Conservation (phyloP, 2,797 vertebrate species). For the Pristis pectinata region DNA sequence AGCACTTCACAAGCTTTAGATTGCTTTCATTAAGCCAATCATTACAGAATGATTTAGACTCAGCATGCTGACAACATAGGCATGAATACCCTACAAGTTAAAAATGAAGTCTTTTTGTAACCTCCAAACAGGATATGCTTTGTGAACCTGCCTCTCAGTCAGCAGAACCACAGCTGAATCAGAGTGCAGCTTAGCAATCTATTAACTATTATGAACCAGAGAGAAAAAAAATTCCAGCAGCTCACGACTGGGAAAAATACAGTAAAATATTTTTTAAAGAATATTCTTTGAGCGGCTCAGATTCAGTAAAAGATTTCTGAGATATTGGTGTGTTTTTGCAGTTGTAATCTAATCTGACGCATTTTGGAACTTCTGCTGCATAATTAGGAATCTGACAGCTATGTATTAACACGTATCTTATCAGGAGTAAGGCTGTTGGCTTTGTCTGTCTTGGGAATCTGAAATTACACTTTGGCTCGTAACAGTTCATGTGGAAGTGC, state of each 20-base stretch:
- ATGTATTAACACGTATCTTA: too few relatives aligned
- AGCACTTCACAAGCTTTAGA: slow-evolving; percentile 17
- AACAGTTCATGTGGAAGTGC: not conserved
- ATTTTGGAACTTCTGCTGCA: not conserved
- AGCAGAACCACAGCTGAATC: not conserved
- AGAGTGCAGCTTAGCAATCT: not conserved
- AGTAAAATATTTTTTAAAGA: not conserved
- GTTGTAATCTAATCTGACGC: not conserved
- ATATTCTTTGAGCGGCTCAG: too few relatives aligned
- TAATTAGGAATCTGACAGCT: too few relatives aligned
- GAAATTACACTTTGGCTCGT: not conserved
- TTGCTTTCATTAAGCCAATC: slow-evolving; percentile 22
- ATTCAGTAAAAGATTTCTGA: not conserved
- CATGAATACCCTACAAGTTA: not conserved
- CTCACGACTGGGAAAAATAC: not conserved
- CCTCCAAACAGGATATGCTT: not conserved
- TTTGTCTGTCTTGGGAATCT: not conserved
- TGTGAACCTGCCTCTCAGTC: not conserved
- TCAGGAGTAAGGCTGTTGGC: not conserved
- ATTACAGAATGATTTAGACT: slow-evolving; percentile 27
- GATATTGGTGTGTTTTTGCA: not conserved
- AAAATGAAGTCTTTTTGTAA: not conserved
- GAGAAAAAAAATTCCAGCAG: not conserved
- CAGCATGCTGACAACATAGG: not conserved
- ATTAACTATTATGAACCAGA: not conserved